Base-by-base conservation (phyloP, 2,113 vertebrate species). In the Marmota monax region DNA sequence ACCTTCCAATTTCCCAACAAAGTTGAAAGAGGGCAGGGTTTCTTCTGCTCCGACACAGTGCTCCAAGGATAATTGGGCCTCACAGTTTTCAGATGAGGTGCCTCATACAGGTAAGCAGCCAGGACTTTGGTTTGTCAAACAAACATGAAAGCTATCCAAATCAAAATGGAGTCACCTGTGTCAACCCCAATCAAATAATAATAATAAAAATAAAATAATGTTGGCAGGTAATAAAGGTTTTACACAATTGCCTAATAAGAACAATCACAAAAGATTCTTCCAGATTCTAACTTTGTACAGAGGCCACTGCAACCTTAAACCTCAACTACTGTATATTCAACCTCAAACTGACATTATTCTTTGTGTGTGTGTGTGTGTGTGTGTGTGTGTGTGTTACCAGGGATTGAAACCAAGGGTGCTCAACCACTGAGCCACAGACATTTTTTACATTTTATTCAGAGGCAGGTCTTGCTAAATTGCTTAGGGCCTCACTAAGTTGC, bases 51-150 rank as follows among this genome's bases (percentile, higher is more conserved):
- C 20, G 29, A 23, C 42, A 16, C 0, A 14, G 5, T 12, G 0
- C 11, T 77, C 76, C 48, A 1, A 0, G 25, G 42, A n/a, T 23
- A 29, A 9, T 0, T 1, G 16, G 4, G 45, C 9, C 53, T 22
- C 37, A 98, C 94, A 98, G 73, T 97, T 56, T 94, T 94, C 97
- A 99, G 97, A 97, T 97, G 98, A 63, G 99, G 99, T 83, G 99
- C 99, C 96, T 99, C 99, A 63, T 99, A 98, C 88, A 99, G 99
- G 97, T 99, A 99, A 0, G 99, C 99, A 2, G 98, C 99, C 94
- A 99, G 97, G 98, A 99, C 98, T 97, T 99, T 99, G 93, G 97
- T 98, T 74, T 42, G 4, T 34, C 12, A 80, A 45, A 51, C 16
- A 53, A 88, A 74, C 37, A 6, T 32, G 13, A 48, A 63, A 6